Conservation (phyloP, 1,140 invertebrate species). For the Calosoma granatense region DNA sequence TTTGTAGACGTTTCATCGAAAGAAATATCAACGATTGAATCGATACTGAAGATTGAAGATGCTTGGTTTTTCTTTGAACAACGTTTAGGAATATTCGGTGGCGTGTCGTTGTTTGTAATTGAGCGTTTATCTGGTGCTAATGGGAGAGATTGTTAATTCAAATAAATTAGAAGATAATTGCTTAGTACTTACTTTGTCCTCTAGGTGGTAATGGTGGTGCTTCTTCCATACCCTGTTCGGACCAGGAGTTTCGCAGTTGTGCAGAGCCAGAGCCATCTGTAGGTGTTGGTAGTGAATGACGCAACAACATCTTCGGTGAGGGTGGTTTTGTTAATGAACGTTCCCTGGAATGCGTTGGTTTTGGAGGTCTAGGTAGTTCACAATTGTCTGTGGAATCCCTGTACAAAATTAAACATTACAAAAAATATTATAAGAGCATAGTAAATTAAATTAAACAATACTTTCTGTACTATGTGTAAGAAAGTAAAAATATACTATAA, state of each 20-base stretch:
- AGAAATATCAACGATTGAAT: conserved; percentile 27
- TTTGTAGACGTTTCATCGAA: conserved; percentile 31
- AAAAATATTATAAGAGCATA: not conserved
- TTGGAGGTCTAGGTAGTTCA: conserved; percentile 37
- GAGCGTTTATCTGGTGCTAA: conserved; percentile 46
- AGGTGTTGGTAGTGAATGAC: conserved; percentile 41
- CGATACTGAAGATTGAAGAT: conserved; percentile 27
- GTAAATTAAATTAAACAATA: too few species aligned
- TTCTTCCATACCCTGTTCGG: conserved; percentile 43
- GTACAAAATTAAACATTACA: conserved; percentile 11
- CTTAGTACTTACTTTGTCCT: conserved; percentile 42
- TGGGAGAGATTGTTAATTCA: conserved; percentile 19
- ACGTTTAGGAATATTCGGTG: conserved; percentile 49
- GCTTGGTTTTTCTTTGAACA: conserved; percentile 39
- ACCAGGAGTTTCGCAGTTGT: conserved; percentile 45
- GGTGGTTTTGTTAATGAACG: conserved; percentile 46
- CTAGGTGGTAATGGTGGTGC: conserved; percentile 50
- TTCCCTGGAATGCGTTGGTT: conserved; percentile 41
- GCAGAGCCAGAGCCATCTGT: conserved; percentile 36
- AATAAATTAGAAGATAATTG: conserved; percentile 13
- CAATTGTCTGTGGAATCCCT: conserved; percentile 27
- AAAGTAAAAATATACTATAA: too few species aligned
- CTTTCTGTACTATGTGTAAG: too few species aligned
- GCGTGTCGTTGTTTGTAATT: conserved; percentile 32
- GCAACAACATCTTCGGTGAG: conserved; percentile 43